Evolutionary conservation across 2,888 invertebrate genomes (phyloP), one percentile per base, ranked within the genome.

Genomic region (Drosophila putrida): DNA sequence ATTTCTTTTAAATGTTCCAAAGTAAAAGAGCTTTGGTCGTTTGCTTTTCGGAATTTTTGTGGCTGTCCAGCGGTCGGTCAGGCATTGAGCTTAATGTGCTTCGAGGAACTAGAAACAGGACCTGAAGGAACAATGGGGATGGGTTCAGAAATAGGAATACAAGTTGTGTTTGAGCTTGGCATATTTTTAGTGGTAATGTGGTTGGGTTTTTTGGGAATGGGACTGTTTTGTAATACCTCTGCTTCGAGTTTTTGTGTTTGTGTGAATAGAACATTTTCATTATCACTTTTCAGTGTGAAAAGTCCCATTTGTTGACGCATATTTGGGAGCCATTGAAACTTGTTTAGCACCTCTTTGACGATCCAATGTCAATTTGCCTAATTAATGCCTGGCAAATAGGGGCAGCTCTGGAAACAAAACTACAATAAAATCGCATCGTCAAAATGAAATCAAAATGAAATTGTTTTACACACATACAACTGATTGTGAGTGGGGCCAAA

Each of bases 1-100:
- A 86, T 86, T 86, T 86, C 85, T 86, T 85, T 86, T 86, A 90
- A 86, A 90, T 86, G 90, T 78, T 86, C 69, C 78, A 87, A 87
- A 88, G 83, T 86, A 89, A 85, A 87, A 82, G 88, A 84, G 84
- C 88, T 84, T 79, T 75, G 68, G 58, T 67, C 63, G 71, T 76
- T 61, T 83, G 71, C 75, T 81, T 86, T 82, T 88, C 51, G 67
- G 64, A 88, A 88, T 89, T 89, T 82, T 85, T 85, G 88, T 88
- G 88, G 81, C 65, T 69, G 82, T 61, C 58, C 89, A 71, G 66
- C 33, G 39, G 25, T 53, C 38, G 79, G 85, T 68, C 75, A 70
- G 72, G 62, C 49, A 76, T 72, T 65, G 70, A 59, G 69, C 78
- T 63, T 80, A 83, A 83, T 83, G 73, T 55, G 64, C 55, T 57